Conservation (phyloP, 2,888 invertebrate genomes). For the Zhuqinia jingwanae region DNA sequence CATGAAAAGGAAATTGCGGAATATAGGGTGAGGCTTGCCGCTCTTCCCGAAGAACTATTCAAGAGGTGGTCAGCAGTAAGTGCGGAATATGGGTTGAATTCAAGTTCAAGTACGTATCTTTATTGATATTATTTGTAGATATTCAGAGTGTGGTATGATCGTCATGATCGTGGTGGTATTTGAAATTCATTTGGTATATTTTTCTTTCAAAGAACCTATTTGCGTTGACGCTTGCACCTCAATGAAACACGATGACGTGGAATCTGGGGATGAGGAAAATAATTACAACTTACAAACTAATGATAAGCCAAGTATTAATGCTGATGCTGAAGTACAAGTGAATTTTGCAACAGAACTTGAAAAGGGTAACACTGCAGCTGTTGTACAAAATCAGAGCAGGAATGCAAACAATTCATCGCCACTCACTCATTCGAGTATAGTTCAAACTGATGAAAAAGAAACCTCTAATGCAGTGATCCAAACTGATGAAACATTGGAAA, state of each 20-base stretch:
- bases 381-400: neutral
- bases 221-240: constrained; percentile 64
- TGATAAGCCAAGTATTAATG: neutral
- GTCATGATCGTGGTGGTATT: too few relatives aligned
- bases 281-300: neutral
- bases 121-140: too few relatives aligned
- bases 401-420: neutral
- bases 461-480: constrained; percentile 72
- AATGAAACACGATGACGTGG: constrained; percentile 5
- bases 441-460: constrained; percentile 65
- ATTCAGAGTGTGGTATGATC: too few relatives aligned
- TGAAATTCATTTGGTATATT: too few relatives aligned
- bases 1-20: constrained; percentile 73
- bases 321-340: constrained; percentile 58
- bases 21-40: constrained; percentile 68
- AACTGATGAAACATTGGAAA: constrained; percentile 77
- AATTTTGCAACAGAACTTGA: constrained; percentile 45
- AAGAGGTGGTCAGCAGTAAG: neutral
- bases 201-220: constrained; percentile 40
- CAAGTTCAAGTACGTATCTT: neutral
- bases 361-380: constrained; percentile 32
- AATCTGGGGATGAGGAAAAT: neutral
- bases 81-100: too few relatives aligned
- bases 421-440: constrained; percentile 49
- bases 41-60: constrained; percentile 73